Conservation (phyloP, 2,797 vertebrate species). For the Sternarchorhynchus goeldii region DNA sequence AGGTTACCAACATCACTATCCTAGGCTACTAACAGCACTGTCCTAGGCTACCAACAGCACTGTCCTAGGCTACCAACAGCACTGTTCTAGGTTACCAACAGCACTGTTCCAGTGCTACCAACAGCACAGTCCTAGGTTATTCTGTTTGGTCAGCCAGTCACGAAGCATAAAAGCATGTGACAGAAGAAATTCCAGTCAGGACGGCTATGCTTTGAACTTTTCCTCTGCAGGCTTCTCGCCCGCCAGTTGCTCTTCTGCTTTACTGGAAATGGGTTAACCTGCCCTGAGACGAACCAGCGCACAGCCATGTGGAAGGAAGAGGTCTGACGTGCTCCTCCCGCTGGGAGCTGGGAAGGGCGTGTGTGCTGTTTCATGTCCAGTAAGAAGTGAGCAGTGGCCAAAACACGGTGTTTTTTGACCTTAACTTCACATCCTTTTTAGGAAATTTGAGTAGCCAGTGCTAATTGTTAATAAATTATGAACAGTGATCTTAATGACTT, state of each 20-base stretch:
- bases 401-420: slow-evolving; percentile 20
- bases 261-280: slow-evolving; percentile 43
- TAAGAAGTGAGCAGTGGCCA: neutral
- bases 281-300: slow-evolving; percentile 46
- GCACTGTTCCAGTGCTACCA: neutral
- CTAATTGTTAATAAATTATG: neutral
- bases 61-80: too few species aligned
- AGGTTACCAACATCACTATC: too few species aligned
- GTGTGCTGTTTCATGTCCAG: slow-evolving; percentile 7
- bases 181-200: slow-evolving; percentile 38
- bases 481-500: neutral
- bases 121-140: slow-evolving; percentile 59
- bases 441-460: neutral
- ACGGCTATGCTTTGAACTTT: slow-evolving; percentile 26
- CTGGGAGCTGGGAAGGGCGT: neutral
- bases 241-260: slow-evolving; percentile 15
- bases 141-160: slow-evolving; percentile 43
- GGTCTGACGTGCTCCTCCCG: slow-evolving; percentile 44
- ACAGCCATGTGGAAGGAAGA: slow-evolving; percentile 68
- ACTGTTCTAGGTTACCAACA: too few species aligned
- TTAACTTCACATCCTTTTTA: neutral
- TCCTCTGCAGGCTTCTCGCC: neutral
- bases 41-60: too few species aligned
- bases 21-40: too few species aligned
- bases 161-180: slow-evolving; percentile 33